These are phyloP conservation scores for Boloria selene DNA, from an alignment of 2,888 invertebrate species.

Conservation along the genomic window DNA sequence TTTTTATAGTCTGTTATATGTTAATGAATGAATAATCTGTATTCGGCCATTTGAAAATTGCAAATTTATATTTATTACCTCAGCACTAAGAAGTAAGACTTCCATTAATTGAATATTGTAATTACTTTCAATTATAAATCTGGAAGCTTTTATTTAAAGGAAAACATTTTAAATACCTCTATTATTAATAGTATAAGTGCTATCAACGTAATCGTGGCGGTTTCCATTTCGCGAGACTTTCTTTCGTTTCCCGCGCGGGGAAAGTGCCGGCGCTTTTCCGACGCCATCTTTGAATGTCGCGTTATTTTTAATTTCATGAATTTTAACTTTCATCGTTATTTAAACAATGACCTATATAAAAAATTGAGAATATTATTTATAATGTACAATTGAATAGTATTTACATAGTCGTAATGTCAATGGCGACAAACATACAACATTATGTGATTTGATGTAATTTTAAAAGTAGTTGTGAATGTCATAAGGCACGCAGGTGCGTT, in stretches of 20 bases:
- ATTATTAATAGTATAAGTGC: slow-evolving; percentile 65
- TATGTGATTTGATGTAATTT: background rate
- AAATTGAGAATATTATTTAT: too few species aligned
- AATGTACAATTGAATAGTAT: too few species aligned
- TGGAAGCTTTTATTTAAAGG: background rate
- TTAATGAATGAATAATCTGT: too few species aligned
- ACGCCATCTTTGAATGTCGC: slow-evolving; percentile 67
- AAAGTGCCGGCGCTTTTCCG: slow-evolving; percentile 80
- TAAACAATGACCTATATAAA: too few species aligned
- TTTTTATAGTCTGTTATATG: too few species aligned
- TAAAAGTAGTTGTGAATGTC: slow-evolving; percentile 31
- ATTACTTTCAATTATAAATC: background rate
- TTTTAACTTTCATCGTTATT: background rate
- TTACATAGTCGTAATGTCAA: too few species aligned
- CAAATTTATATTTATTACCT: too few species aligned
- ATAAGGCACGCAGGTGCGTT: slow-evolving; percentile 33
- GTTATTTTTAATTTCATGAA: slow-evolving; percentile 12
- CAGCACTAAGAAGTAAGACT: too few species aligned
- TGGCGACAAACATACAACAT: background rate
- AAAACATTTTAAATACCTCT: slow-evolving; percentile 5
- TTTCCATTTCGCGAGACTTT: slow-evolving; percentile 81
- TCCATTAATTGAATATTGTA: too few species aligned
- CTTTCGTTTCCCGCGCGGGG: slow-evolving; percentile 79
- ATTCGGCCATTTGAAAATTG: too few species aligned
- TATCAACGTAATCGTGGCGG: slow-evolving; percentile 72